Percentiles rank a stretch among this genome's conserved stretches.
phyloP scores from a whole-genome alignment of 1,140 invertebrate genomes.

The Drosophila hydei region DNA sequence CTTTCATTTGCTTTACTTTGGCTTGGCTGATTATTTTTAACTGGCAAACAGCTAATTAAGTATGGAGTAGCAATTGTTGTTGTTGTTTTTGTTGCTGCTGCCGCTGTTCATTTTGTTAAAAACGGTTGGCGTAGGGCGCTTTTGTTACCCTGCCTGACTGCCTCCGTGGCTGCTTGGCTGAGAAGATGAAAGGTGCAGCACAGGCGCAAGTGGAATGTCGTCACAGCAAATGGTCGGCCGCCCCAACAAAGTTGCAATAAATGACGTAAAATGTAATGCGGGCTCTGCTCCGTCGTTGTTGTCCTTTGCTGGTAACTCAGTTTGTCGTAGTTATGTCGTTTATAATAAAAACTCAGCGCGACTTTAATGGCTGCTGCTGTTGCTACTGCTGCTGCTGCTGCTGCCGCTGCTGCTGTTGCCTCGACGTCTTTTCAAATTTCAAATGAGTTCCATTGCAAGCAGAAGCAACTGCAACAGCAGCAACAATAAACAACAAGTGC shows the following conservation, averaged over 20 bases:
- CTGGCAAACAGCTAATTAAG: conserved; percentile 82
- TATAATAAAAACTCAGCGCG: conserved; percentile 80
- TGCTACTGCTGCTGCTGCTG: conserved; percentile 31
- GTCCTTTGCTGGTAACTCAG: conserved; percentile 67
- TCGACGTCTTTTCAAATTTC: conserved; percentile 73
- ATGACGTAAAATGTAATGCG: conserved; percentile 73
- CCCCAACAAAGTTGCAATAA: conserved; percentile 80
- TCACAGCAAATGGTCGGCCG: conserved; percentile 31
- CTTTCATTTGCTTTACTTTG: conserved; percentile 78
- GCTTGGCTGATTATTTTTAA: conserved; percentile 81
- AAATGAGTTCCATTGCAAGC: conserved; percentile 62
- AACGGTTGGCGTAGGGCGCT: conserved; percentile 37
- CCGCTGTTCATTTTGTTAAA: conserved; percentile 67
- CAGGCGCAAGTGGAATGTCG: conserved; percentile 63
- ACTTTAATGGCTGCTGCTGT: conserved; percentile 73
- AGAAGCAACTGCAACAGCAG: conserved; percentile 37
- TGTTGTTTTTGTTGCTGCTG: conserved; percentile 26
- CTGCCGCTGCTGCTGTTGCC: conserved; percentile 39
- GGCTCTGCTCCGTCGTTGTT: conserved; percentile 36
- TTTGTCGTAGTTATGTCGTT: conserved; percentile 82
- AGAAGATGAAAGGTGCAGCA: conserved; percentile 40
- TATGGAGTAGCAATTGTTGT: conserved; percentile 74
- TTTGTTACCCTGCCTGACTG: conserved; percentile 47
- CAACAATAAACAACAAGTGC: conserved; percentile 45
- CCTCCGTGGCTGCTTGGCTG: conserved; percentile 13